Base-by-base conservation (phyloP, 92 coral and sea anemone species). In the Paragorgia papillata region DNA sequence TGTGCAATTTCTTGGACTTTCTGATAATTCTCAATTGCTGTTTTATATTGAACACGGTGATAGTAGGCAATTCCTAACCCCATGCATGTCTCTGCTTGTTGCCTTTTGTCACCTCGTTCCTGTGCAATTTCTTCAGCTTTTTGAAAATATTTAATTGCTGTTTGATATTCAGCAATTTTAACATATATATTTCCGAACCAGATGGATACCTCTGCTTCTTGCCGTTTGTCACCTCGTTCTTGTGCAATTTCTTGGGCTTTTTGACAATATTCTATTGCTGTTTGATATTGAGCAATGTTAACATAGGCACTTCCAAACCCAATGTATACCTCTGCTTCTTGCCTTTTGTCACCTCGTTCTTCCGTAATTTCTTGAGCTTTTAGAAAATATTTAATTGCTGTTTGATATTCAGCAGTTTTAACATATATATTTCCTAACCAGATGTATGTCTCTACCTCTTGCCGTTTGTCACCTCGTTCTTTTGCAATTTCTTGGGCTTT, bases 1-100 rank as follows among this genome's bases (percentile, higher is more conserved):
- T 59, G 26, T 13, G 65, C 26, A 51, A 77, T 83, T 35, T 83
- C 31, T 25, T 62, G n/a, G n/a, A n/a, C n/a, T n/a, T n/a, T n/a
- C n/a, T n/a, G n/a, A n/a, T n/a, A n/a, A n/a, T n/a, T n/a, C 62
- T 10, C 41, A 39, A 83, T 20, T 29, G 78, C 69, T 65, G 43
- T 46, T 21, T 66, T 33, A 20, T 64, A 57, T 41, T 15, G 76
- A 63, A 21, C 19, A 4, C 7, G 18, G 19, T 22, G 30, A 9
- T 2, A 13, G 51, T 78, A 69, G 34, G 28, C 17, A 18, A 22
- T 2, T 15, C 87, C 87, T 18, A 83, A 32, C 33, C 15, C 18
- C 15, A 20, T 40, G 56, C 57, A 30, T 0, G 63, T 60, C 10
- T 15, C 0, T n/a, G 12, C 31, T 44, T 83, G 69, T 28, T 20